These are phyloP conservation scores for Drosophila pseudotakahashii DNA, from an alignment of 2,888 invertebrate species.

Conservation along the genomic window DNA sequence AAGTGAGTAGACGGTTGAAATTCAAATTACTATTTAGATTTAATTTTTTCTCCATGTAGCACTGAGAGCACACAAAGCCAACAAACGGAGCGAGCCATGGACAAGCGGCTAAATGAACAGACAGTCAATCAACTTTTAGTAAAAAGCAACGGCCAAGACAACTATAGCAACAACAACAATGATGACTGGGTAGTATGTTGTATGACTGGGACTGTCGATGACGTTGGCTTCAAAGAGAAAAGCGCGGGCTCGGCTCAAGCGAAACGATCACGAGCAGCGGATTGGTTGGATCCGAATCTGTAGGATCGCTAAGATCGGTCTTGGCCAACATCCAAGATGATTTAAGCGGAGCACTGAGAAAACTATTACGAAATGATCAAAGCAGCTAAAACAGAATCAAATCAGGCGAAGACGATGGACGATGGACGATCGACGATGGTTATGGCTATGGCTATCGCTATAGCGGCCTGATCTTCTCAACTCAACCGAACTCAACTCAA, in stretches of 20 bases:
- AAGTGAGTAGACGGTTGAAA: no score
- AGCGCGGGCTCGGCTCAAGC: conserved; percentile 57
- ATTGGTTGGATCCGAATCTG: conserved; percentile 1
- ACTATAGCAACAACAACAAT: conserved; percentile 43
- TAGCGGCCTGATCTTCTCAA: conserved; percentile 24
- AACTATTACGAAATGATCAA: conserved; percentile 77
- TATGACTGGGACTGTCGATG: conserved; percentile 43
- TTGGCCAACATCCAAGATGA: conserved; percentile 60
- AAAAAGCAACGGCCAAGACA: conserved; percentile 60
- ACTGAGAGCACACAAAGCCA: conserved; percentile 49
- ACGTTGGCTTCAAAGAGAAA: conserved; percentile 70
- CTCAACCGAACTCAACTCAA: no score
- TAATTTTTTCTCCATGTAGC: conserved; percentile 2
- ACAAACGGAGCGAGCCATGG: conserved; percentile 69
- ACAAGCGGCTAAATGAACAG: conserved; percentile 75
- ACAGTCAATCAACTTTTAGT: conserved; percentile 80
- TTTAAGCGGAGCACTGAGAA: conserved; percentile 73
- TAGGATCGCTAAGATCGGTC: conserved; percentile 7
- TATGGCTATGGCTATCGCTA: conserved; percentile 4
- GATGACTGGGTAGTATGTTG: conserved; percentile 34
- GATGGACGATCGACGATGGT: neutral
- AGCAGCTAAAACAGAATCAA: conserved; percentile 73
- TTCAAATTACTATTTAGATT: no score
- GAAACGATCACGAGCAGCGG: conserved; percentile 36
- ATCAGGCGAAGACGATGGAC: conserved; percentile 51